Evolutionary conservation across 2,797 vertebrate species (phyloP), one percentile per base, ranked within the genome.

Genomic region (Lutjanus argentimaculatus): DNA sequence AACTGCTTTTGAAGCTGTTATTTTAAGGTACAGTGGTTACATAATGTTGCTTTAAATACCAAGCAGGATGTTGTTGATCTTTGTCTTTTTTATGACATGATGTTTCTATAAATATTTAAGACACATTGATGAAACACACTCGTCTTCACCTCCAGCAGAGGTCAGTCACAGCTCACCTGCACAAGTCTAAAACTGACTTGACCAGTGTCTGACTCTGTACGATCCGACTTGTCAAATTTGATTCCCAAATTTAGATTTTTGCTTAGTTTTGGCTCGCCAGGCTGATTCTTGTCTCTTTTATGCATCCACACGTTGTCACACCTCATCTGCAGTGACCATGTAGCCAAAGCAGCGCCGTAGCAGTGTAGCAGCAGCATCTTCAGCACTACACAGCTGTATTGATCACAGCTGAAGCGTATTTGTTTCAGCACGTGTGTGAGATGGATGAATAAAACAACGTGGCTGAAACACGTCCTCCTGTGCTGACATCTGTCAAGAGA

Each of bases 81-180:
- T 14, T 4, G 0, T 36, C 3, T 58, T 51, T 72, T 15, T 58
- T 8, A 3, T 65, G n/a, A 42, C 1, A 7, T 68, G n/a, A 55
- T 61, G 16, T 58, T 48, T 42, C 19, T 8, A 22, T 8, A 43
- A 22, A 48, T 48, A 53, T 68, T 68, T 2, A 56, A 46, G 2
- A 12, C 8, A 0, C 52, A 30, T 8, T 19, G 17, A 45, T 64
- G 15, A 7, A 36, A 3, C 58, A 17, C 30, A 6, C 4, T 51
- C 9, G 0, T 58, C 30, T 68, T 58, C 2, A 17, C 8, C 1
- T 63, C 63, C 68, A 77, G 42, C 62, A 72, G 55, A 42, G 67
- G 55, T 53, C 56, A 59, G 67, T 22, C 72, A 53, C 67, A 52
- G 2, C 46, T 70, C 46, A 57, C 21, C 53, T 19, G 17, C 43